Conservation (phyloP, 2,797 vertebrate genomes). For the Chromis chromis region DNA sequence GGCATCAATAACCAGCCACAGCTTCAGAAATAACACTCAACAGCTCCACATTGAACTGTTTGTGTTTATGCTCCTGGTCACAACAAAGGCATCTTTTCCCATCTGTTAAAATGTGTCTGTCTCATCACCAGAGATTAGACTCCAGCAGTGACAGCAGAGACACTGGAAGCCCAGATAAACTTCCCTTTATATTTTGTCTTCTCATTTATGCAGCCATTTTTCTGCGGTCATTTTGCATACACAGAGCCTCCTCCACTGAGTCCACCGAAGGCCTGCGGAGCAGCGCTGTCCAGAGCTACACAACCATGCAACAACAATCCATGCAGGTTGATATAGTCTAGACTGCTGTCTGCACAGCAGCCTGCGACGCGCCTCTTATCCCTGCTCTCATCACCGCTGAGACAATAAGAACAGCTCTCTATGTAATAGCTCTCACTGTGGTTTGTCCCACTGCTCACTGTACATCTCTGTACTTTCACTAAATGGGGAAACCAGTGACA, state of each 20-base stretch:
- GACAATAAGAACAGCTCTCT: slow-evolving; percentile 58
- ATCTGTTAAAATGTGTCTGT: slow-evolving; percentile 44
- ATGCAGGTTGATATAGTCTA: slow-evolving; percentile 60
- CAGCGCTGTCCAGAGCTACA: slow-evolving; percentile 55
- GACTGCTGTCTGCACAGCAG: slow-evolving; percentile 65
- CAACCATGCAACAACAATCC: slow-evolving; percentile 60
- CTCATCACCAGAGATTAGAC: slow-evolving; percentile 61
- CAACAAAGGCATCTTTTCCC: slow-evolving; percentile 45
- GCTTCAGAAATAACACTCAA: slow-evolving; percentile 36
- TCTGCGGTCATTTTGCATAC: slow-evolving; percentile 41
- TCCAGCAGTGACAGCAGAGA: slow-evolving; percentile 49
- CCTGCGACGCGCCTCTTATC: slow-evolving; percentile 58
- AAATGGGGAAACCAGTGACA: slow-evolving; percentile 57
- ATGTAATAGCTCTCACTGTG: slow-evolving; percentile 57
- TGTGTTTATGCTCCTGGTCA: slow-evolving; percentile 40
- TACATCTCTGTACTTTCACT: slow-evolving; percentile 43
- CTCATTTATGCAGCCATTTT: slow-evolving; percentile 38
- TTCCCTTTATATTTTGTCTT: slow-evolving; percentile 26
- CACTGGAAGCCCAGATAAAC: slow-evolving; percentile 48
- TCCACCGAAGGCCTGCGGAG: slow-evolving; percentile 49
- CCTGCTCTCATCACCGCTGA: slow-evolving; percentile 57
- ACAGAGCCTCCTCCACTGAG: slow-evolving; percentile 39
- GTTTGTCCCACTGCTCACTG: slow-evolving; percentile 51
- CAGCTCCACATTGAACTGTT: slow-evolving; percentile 33
- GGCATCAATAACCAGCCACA: slow-evolving; percentile 36